Base-by-base conservation (phyloP, 2,888 invertebrate genomes). In the Boloria selene region DNA sequence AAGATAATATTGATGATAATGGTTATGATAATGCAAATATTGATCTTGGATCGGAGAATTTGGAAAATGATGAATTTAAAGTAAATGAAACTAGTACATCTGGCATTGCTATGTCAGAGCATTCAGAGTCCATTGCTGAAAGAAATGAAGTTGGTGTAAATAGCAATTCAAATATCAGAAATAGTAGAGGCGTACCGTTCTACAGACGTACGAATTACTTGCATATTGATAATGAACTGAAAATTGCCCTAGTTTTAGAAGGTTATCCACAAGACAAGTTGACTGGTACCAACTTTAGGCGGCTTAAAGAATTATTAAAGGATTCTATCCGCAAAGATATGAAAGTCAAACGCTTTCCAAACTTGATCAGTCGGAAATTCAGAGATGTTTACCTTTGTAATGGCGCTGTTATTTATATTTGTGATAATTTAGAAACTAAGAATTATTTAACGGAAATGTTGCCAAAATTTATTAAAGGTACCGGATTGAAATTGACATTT, bases 351-450 rank as follows among this genome's bases (percentile, higher is more conserved):
- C 77, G 85, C 0, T 91, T 91, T 68, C 66, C 81, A 0, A 86
- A 88, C 70, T 71, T 88, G 45, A 89, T 90, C 2, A 85, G 89
- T 54, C 91, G 90, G 0, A 88, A 85, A 75, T 90, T 90, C 61
- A 88, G 88, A 77, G 91, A 91, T 45, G 81, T 90, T 18, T 91
- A 88, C 58, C 64, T 90, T 4, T 90, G 90, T 0, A 91, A 91
- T 47, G 90, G 91, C 0, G 91, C 91, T 67, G 85, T 91, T 22
- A 88, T 91, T 47, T 91, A 90, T 65, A 81, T 91, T 26, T 90
- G 90, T 79, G 90, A 91, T 73, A 88, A 89, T 78, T 75, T 91
- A 56, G 90, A 91, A 75, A 89, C 89, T 4, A 90, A 84, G 70
- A 89, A 90, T 54, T 91, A 91, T 71, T 75, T 91, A 13, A 80